Evolutionary conservation across 1,140 invertebrate genomes (phyloP).

Genomic region (Megalopta genalis): DNA sequence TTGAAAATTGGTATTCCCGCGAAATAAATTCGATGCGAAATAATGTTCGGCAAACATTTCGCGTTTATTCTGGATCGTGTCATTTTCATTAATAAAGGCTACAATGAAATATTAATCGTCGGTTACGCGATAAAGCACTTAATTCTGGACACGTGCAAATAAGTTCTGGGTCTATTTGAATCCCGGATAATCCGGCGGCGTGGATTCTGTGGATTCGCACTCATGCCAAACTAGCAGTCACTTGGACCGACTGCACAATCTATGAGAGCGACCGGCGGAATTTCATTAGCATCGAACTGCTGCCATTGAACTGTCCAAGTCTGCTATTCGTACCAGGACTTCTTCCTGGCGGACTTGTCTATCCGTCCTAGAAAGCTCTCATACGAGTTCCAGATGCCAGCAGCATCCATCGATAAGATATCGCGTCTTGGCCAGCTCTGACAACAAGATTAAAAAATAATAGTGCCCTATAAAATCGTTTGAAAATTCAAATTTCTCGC

Average conservation of each 20-base stretch:
- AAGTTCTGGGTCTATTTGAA: slow-evolving; percentile 20
- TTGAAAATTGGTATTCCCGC: no score
- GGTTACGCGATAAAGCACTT: not conserved
- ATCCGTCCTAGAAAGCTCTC: slow-evolving; percentile 1
- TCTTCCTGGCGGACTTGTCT: slow-evolving; percentile 36
- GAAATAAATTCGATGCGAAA: no score
- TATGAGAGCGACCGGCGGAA: slow-evolving; percentile 67
- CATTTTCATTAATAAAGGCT: no score
- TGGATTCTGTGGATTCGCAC: slow-evolving; percentile 52
- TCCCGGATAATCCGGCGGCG: slow-evolving; percentile 40
- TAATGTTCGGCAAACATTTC: no score
- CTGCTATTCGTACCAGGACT: slow-evolving; percentile 39
- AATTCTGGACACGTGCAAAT: slow-evolving; percentile 29
- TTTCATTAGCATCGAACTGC: slow-evolving; percentile 73
- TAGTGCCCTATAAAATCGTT: no score
- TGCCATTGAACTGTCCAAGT: slow-evolving; percentile 65
- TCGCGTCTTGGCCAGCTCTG: no score
- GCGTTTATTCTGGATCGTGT: no score
- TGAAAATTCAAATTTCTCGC: no score
- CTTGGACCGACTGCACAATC: slow-evolving; percentile 62
- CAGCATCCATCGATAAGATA: not conserved
- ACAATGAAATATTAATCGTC: slow-evolving; percentile 6
- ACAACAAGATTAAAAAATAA: no score
- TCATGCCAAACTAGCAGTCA: slow-evolving; percentile 60
- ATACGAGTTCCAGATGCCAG: not conserved